Conservation (phyloP, 2,797 vertebrate genomes). For the Adrianichthys oophorus region DNA sequence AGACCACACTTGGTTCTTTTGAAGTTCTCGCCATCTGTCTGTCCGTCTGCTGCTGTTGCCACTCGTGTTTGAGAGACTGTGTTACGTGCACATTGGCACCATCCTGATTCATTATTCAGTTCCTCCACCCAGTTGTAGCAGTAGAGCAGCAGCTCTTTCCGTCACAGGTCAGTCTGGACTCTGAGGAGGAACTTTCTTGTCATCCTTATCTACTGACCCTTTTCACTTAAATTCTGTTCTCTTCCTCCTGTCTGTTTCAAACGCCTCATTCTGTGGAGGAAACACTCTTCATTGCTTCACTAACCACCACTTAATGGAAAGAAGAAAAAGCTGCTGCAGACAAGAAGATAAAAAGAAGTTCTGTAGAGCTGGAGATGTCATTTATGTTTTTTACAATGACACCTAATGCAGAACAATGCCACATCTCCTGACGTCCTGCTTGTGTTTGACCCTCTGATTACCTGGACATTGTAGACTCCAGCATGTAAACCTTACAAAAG, state of each 20-base stretch:
- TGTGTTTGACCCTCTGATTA: no score
- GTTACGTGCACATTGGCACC: constrained; percentile 7
- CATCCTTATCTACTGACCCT: constrained; percentile 6
- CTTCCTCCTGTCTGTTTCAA: constrained; percentile 1
- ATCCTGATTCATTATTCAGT: constrained; percentile 54
- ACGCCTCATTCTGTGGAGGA: not conserved
- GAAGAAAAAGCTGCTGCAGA: no score
- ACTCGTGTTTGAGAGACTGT: constrained; percentile 18
- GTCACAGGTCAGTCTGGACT: constrained; percentile 47
- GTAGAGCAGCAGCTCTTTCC: constrained; percentile 41
- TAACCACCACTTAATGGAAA: not conserved
- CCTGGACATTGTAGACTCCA: no score
- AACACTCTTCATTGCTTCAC: not conserved
- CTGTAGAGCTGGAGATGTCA: no score
- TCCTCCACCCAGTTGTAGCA: constrained; percentile 26
- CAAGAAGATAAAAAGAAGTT: no score
- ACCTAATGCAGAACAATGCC: no score
- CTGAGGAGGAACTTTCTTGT: constrained; percentile 46
- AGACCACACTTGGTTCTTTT: constrained; percentile 12
- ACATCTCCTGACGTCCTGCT: no score
- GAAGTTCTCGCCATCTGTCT: constrained; percentile 26
- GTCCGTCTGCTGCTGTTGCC: constrained; percentile 11
- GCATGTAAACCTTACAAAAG: no score
- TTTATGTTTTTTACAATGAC: no score
- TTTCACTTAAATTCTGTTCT: constrained; percentile 18